Percentiles rank a stretch among this genome's conserved stretches.
These are phyloP conservation scores for Steromphala cineraria DNA, from an alignment of 2,888 invertebrate species.

Conservation along the genomic window DNA sequence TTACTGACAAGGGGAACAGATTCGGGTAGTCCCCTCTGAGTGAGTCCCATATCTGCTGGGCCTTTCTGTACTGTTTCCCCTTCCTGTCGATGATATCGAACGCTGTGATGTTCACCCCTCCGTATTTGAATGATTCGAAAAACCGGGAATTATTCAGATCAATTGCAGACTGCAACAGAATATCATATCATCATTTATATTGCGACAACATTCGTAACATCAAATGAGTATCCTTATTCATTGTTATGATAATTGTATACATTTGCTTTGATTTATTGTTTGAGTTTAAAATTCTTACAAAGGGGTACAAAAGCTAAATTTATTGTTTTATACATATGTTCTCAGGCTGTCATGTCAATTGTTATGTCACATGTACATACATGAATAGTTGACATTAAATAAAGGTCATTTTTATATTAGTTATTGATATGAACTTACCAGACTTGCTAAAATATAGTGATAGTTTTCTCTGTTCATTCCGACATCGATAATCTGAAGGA, in stretches of 20 bases:
- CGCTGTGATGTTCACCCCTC: constrained; percentile 96
- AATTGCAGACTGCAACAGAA: constrained; percentile 33
- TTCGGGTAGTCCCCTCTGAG: constrained; percentile 29
- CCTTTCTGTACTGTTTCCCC: constrained; percentile 32
- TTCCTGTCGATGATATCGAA: constrained; percentile 86
- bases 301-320: too few relatives aligned
- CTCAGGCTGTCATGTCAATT: too few relatives aligned
- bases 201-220: too few relatives aligned
- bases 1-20: constrained; percentile 28
- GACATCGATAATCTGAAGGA: constrained; percentile 65
- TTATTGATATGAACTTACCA: constrained; percentile 53
- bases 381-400: too few relatives aligned
- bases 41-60: constrained; percentile 35
- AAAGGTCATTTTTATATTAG: too few relatives aligned
- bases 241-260: too few relatives aligned
- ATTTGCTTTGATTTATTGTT: too few relatives aligned
- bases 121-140: constrained; percentile 93
- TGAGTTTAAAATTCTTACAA: too few relatives aligned
- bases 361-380: too few relatives aligned
- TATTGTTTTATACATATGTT: too few relatives aligned
- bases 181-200: neutral
- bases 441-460: constrained; percentile 72
- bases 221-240: too few relatives aligned
- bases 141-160: constrained; percentile 37
- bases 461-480: constrained; percentile 76